A percentile compares a stretch with the other conserved stretches of the same genome.
These are phyloP conservation scores for Nematostella vectensis DNA, from an alignment of 92 coral and sea anemone genomes.

Conservation along the genomic window DNA sequence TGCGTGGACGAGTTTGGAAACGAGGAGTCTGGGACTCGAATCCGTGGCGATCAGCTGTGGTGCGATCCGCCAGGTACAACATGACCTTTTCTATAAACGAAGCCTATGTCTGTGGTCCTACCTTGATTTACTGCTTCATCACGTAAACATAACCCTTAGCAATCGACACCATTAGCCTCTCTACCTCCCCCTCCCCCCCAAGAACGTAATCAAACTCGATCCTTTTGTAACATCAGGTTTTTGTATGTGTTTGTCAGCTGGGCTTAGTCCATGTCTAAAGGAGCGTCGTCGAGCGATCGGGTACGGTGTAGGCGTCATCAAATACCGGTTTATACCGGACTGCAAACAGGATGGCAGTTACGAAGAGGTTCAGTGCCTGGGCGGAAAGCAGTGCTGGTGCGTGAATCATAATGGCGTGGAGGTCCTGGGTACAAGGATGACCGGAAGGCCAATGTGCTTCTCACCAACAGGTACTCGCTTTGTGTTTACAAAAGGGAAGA, in stretches of 20 bases:
- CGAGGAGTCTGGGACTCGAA: conserved; percentile 68
- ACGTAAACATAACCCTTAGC: too few species aligned
- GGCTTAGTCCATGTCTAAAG: conserved; percentile 60
- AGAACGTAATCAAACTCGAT: too few species aligned
- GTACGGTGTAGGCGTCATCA: conserved; percentile 31
- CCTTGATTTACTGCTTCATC: neutral
- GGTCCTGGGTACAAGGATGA: conserved; percentile 60
- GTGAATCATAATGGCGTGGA: conserved; percentile 72
- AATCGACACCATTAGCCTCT: too few species aligned
- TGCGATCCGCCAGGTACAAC: conserved; percentile 70
- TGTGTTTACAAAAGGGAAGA: neutral
- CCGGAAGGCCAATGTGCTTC: conserved; percentile 48
- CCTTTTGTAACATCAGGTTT: too few species aligned
- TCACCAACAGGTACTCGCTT: conserved; percentile 51
- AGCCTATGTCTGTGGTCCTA: neutral
- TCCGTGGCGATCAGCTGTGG: conserved; percentile 50
- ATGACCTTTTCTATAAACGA: neutral
- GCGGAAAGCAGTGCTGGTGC: conserved; percentile 69
- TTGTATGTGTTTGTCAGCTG: conserved; percentile 25
- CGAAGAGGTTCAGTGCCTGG: conserved; percentile 63
- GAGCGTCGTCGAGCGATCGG: conserved; percentile 64
- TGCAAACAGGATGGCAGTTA: conserved; percentile 75
- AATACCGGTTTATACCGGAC: conserved; percentile 50
- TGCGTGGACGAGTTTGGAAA: conserved; percentile 78
- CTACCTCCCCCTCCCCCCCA: too few species aligned